Percentiles rank a stretch among this genome's conserved stretches.
These are phyloP conservation scores for Chrysolina haemoptera DNA, from an alignment of 2,888 invertebrate genomes.

Conservation along the genomic window DNA sequence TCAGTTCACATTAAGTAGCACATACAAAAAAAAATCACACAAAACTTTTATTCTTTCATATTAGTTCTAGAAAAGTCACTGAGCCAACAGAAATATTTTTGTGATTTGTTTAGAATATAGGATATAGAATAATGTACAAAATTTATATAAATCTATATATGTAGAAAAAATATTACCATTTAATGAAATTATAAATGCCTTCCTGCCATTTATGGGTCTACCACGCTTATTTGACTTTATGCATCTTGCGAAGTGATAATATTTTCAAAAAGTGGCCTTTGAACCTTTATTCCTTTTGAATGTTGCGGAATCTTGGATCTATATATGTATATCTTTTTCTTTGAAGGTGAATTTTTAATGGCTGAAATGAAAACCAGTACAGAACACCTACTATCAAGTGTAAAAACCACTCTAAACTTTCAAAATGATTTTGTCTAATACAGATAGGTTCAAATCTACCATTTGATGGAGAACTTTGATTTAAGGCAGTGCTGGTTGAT, in stretches of 20 bases:
- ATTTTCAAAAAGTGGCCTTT: constrained; percentile 71
- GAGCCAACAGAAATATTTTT: constrained; percentile 70
- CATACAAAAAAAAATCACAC: constrained; percentile 57
- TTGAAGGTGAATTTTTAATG: constrained; percentile 19
- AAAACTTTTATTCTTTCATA: constrained; percentile 59
- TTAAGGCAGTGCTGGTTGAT: constrained; percentile 1
- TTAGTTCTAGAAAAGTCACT: constrained; percentile 62
- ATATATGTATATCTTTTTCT: constrained; percentile 42
- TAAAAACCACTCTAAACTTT: constrained; percentile 1
- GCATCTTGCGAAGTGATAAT: constrained; percentile 68
- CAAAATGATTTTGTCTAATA: background rate
- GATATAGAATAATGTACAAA: constrained; percentile 72
- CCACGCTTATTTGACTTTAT: constrained; percentile 69
- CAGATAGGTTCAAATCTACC: too few relatives aligned
- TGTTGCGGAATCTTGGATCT: constrained; percentile 59
- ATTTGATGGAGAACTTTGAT: background rate
- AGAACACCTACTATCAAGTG: background rate
- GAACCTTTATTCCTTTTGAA: constrained; percentile 62
- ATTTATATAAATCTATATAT: constrained; percentile 71
- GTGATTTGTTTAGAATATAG: constrained; percentile 71
- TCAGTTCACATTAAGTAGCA: constrained; percentile 63
- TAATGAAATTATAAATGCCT: constrained; percentile 73
- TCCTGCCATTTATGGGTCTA: constrained; percentile 77
- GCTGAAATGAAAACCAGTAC: background rate
- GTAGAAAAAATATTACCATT: constrained; percentile 69